Conservation (phyloP, 2,113 vertebrate species). For the Grallaria varia region DNA sequence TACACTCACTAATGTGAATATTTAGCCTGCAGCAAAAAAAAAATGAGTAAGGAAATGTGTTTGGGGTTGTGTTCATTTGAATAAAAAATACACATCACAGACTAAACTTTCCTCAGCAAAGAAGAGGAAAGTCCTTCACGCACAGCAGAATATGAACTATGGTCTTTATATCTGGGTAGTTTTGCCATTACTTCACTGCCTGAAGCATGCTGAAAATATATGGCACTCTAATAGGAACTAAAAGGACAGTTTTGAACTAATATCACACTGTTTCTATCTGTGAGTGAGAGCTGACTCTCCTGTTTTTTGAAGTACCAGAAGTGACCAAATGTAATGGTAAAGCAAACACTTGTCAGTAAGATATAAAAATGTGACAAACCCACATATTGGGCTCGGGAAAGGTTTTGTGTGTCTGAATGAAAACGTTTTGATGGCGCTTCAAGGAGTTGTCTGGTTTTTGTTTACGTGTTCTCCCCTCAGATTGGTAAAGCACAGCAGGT, state of each 20-base stretch:
- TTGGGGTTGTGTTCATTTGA: neutral
- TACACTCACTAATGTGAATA: neutral
- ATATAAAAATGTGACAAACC: neutral
- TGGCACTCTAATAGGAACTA: neutral
- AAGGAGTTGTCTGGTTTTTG: neutral
- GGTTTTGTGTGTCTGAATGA: neutral
- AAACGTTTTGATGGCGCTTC: neutral
- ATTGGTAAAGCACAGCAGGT: neutral
- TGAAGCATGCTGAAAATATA: neutral
- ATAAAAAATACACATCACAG: neutral
- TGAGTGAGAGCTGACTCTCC: neutral
- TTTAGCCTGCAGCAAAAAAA: neutral
- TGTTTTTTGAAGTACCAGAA: neutral
- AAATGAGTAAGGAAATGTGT: neutral
- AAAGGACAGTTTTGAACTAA: neutral
- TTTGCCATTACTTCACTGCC: neutral
- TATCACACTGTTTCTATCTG: neutral
- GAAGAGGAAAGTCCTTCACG: neutral
- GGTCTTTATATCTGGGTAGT: neutral
- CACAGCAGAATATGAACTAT: neutral
- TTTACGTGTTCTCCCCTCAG: neutral
- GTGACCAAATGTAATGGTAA: neutral
- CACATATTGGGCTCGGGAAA: neutral
- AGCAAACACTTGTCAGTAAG: neutral
- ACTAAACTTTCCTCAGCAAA: neutral